Percentiles rank a stretch among this genome's conserved stretches.
phyloP scores from a whole-genome alignment of 2,888 invertebrate genomes.

The Panorpa germanica region DNA sequence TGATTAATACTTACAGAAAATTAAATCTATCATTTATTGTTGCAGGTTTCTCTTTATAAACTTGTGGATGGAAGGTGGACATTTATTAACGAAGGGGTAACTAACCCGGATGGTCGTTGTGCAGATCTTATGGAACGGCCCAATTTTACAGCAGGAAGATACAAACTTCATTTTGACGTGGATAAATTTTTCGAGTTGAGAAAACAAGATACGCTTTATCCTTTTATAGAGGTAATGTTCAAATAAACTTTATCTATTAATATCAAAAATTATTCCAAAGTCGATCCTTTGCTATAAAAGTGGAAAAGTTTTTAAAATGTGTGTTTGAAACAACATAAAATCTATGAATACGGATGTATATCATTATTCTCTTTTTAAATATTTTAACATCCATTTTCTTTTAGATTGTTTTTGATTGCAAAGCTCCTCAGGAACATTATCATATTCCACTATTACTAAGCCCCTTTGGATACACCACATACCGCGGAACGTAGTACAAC shows the following conservation, averaged over 20 bases:
- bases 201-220: constrained; percentile 46
- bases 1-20: no score
- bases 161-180: constrained; percentile 56
- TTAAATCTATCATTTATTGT: no score
- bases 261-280: neutral
- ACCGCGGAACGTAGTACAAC: constrained; percentile 51
- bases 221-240: constrained; percentile 47
- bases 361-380: constrained; percentile 5
- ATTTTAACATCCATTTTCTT: constrained; percentile 17
- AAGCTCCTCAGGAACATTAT: constrained; percentile 40
- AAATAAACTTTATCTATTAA: constrained; percentile 1
- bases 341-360: neutral
- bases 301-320: neutral
- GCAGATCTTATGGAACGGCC: constrained; percentile 36
- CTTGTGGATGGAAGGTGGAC: constrained; percentile 45
- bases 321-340: neutral
- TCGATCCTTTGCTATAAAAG: constrained; percentile 1
- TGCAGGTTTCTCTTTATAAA: constrained; percentile 35
- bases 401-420: constrained; percentile 51
- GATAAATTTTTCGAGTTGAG: constrained; percentile 44
- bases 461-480: constrained; percentile 62
- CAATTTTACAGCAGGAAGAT: constrained; percentile 43
- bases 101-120: constrained; percentile 46
- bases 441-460: constrained; percentile 58
- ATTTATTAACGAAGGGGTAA: constrained; percentile 38